Evolutionary conservation across 2,888 invertebrate species (phyloP), one percentile per base, ranked within the genome.

Genomic region (Mellilla xanthometata): DNA sequence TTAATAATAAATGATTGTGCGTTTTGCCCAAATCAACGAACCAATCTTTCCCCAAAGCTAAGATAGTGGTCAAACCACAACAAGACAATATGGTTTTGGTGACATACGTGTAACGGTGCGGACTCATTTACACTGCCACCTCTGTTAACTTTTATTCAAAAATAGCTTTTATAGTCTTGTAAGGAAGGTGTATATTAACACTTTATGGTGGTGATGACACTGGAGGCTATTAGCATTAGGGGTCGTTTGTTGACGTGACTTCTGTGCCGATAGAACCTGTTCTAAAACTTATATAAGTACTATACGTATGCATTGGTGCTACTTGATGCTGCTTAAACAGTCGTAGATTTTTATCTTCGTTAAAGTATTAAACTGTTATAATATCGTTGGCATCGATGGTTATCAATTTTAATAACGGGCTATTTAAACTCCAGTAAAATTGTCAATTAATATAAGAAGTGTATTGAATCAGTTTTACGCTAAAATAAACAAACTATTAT

Each of bases 71-170:
- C 65, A 73, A 70, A 63, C 60, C 57, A 57, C 61, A 57, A 12
- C 39, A 60, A 64, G 60, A 78, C 72, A 77, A 78, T 81, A 76
- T 74, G 66, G 65, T 71, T 70, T 1, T 72, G 75, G 81, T 73
- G 83, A 85, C 84, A 83, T 68, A 76, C 70, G 71, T 67, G 72
- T 82, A 87, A 87, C 87, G 86, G 86, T 61, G 56, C 59, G 78
- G 65, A 68, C 84, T 76, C 76, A 79, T 82, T 85, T 76, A 70
- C 73, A 58, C 66, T 56, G 63, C 30, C 35, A 30, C 42, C 34
- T 34, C 50, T 32, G 34, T 41, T 9, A 30, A 44, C 32, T 8
- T 12, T 39, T 13, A 38, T 27, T 54, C 52, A 8, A 69, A 68
- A 59, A 51, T 15, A 15, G 58, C 56, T 33, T 60, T 56, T 74